Base-by-base conservation (phyloP, 2,113 vertebrate genomes). In the Artemisiospiza belli region DNA sequence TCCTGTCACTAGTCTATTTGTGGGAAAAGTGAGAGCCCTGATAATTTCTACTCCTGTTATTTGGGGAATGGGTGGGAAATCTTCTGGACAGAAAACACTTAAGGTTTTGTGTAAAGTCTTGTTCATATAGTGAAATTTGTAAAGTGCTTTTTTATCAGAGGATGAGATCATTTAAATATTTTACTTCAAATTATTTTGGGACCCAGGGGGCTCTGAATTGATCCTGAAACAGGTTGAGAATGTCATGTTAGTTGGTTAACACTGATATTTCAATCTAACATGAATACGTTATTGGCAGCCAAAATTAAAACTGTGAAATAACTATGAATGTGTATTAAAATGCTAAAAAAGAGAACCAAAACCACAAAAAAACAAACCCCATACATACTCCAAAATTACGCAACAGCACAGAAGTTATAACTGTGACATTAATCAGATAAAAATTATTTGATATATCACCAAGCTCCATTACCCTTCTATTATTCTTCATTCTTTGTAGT, bases 301-400 rank as follows among this genome's bases (percentile, higher is more conserved):
- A 61, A 58, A 81, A 52, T 57, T 61, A 33, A 52, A 82, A 58
- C n/a, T 3, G 7, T 62, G 47, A 85, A 15, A 43, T 57, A 61
- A 49, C 8, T 82, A 43, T 33, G 16, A 15, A 37, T 44, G 28
- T 30, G 7, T 20, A 78, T 52, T 69, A 57, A 93, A 90, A 84
- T 30, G 31, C 16, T 59, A 33, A 57, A 46, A 74, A 61, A 35
- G 25, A 59, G n/a, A 33, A 39, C 5, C 1, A 6, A 66, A 78
- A 37, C 0, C 16, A 46, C 16, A 47, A 16, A 57, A 46, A 5
- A 2, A 0, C 11, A 49, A 55, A 33, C 8, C 4, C 1, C 9
- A 39, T 54, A 15, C 5, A 6, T 3, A 0, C 5, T 9, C 6
- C 25, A 11, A 72, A 72, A 75, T 51, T n/a, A 76, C 30, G 9